These are phyloP conservation scores for Pectinophora gossypiella DNA, from an alignment of 1,140 invertebrate genomes.

Conservation along the genomic window DNA sequence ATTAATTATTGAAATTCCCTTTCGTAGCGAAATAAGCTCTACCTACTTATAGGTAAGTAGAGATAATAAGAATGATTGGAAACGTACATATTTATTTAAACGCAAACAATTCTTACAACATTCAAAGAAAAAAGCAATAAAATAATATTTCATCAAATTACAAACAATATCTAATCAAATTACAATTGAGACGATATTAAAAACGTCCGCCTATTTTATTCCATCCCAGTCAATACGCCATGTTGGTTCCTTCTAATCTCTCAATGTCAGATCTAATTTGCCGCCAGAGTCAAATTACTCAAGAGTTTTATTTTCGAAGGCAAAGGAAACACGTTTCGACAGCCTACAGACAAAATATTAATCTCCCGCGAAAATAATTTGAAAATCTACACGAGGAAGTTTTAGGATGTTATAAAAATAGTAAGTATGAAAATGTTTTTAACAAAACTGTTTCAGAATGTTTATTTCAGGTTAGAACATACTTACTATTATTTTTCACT, in stretches of 20 bases:
- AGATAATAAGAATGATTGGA: no score
- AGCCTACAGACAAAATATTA: slow-evolving; percentile 36
- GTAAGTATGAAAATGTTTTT: no score
- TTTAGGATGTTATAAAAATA: no score
- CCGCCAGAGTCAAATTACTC: slow-evolving; percentile 60
- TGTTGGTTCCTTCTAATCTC: slow-evolving; percentile 52
- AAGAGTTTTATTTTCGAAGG: slow-evolving; percentile 63
- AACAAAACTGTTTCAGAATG: no score
- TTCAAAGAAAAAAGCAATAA: no score
- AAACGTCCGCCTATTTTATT: background rate
- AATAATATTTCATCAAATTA: no score
- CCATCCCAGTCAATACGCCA: background rate
- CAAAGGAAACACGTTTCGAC: slow-evolving; percentile 59
- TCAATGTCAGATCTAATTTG: slow-evolving; percentile 72
- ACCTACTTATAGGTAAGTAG: no score
- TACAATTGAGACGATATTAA: background rate
- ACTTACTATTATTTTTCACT: no score
- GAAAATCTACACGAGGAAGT: slow-evolving; percentile 22
- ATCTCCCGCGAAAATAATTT: slow-evolving; percentile 29
- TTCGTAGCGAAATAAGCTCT: no score
- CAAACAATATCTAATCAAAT: background rate
- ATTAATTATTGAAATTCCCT: no score
- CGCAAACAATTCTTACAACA: no score
- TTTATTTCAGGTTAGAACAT: no score
- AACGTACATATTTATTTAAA: background rate